phyloP scores from a whole-genome alignment of 1,140 invertebrate species.

The Drosophila ogumai region DNA sequence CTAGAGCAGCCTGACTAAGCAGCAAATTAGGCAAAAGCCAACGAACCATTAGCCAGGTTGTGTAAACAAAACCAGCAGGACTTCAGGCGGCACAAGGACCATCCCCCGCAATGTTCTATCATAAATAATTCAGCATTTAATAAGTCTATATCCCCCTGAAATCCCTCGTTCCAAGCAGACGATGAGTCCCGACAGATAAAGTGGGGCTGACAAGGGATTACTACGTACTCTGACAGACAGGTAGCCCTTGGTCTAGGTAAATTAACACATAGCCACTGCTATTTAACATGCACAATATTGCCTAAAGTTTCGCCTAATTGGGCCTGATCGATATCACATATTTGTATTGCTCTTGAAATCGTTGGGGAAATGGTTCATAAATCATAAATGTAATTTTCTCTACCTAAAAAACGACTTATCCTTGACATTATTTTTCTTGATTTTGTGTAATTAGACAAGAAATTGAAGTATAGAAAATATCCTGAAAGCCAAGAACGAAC shows the following conservation, averaged over 20 bases:
- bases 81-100: neutral
- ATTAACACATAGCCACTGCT: constrained; percentile 46
- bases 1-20: constrained; percentile 13
- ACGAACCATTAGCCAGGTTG: constrained; percentile 48
- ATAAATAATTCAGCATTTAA: constrained; percentile 59
- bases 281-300: constrained; percentile 15
- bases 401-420: neutral
- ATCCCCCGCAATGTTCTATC: neutral
- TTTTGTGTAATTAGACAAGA: constrained; percentile 1
- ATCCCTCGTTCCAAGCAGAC: constrained; percentile 1
- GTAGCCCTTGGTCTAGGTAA: constrained; percentile 16
- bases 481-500: neutral
- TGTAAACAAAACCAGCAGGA: constrained; percentile 37
- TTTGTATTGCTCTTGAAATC: neutral
- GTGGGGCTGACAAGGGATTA: constrained; percentile 11
- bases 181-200: constrained; percentile 36
- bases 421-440: neutral
- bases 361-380: constrained; percentile 8
- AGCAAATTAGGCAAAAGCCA: constrained; percentile 52
- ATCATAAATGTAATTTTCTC: constrained; percentile 10
- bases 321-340: constrained; percentile 25
- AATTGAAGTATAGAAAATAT: neutral
- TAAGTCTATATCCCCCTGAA: constrained; percentile 20
- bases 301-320: constrained; percentile 35
- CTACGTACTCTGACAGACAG: neutral